Evolutionary conservation across 2,888 invertebrate species (phyloP), one percentile per base, ranked within the genome.

Genomic region (Mylabris sibirica): DNA sequence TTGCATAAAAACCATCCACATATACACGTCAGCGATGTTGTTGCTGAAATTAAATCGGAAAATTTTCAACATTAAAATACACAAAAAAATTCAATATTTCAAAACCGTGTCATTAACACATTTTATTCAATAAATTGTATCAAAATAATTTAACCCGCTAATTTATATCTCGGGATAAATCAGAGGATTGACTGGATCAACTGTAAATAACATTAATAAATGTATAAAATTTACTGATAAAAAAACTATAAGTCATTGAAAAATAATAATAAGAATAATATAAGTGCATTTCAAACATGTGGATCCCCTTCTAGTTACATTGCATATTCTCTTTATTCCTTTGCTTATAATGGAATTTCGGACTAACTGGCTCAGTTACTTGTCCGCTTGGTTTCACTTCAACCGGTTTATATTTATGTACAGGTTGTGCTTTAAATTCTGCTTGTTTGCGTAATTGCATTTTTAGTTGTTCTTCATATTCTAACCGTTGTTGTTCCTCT

Each of bases 311-410:
- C 22, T 53, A 57, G 26, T 57, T 65, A 67, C 74, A 74, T 71
- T 72, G 67, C 64, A 67, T 70, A 61, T 77, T 76, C 66, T 75
- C 75, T 61, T 76, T 74, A 63, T 75, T 75, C 41, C 67, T 76
- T 80, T 59, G 60, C 61, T 68, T 76, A 9, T 74, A 70, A 34
- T 64, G 64, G 65, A 89, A 88, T 68, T 86, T 87, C 0, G 92
- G 92, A 69, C 91, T 91, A 65, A 89, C 86, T 0, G 93, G 91
- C 20, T 87, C 85, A 1, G 93, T 93, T 1, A 92, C 77, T 5
- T 87, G 86, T 59, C 85, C 86, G 2, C 89, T 88, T 65, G 87
- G 88, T 64, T 87, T 84, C 14, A 89, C 85, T 24, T 86, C 77
- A 74, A 90, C 82, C 12, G 87, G 86, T 69, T 86, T 86, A 67